These are phyloP conservation scores for Bolinopsis microptera DNA, from an alignment of 37 sponge, comb jelly and placozoan species.

Conservation along the genomic window DNA sequence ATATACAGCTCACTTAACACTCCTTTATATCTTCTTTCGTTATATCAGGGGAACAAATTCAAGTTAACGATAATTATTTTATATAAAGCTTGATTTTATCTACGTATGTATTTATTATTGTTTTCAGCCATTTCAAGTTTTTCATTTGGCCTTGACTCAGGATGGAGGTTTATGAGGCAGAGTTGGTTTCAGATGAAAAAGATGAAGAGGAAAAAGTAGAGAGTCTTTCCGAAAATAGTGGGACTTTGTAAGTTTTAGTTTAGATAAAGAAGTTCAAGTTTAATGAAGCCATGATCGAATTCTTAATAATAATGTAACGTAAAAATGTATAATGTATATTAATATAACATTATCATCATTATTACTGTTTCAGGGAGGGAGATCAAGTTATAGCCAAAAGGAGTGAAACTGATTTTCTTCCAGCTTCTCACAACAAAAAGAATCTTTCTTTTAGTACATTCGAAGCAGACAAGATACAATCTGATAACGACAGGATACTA, in stretches of 20 bases:
- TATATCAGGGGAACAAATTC: not conserved
- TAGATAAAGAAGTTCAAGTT: not conserved
- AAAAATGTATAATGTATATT: too few species aligned
- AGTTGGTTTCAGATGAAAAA: constrained; percentile 1
- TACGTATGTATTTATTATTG: too few species aligned
- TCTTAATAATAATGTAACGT: too few species aligned
- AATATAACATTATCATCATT: too few species aligned
- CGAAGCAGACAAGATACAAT: constrained; percentile 28
- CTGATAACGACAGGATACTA: constrained; percentile 36
- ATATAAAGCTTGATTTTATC: too few species aligned
- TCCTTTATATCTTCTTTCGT: too few species aligned
- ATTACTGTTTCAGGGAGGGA: not conserved
- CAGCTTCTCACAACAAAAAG: not conserved
- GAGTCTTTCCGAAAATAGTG: not conserved
- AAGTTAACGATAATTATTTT: too few species aligned
- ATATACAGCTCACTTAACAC: too few species aligned
- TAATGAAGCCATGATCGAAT: too few species aligned
- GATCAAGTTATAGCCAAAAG: not conserved
- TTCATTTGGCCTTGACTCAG: too few species aligned
- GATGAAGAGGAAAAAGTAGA: not conserved
- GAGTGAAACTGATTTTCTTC: not conserved
- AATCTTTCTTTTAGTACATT: constrained; percentile 28
- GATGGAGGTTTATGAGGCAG: constrained; percentile 26
- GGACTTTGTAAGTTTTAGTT: not conserved
- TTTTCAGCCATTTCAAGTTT: too few species aligned